Conservation (phyloP, 2,113 vertebrate genomes). For the Scomber colias region DNA sequence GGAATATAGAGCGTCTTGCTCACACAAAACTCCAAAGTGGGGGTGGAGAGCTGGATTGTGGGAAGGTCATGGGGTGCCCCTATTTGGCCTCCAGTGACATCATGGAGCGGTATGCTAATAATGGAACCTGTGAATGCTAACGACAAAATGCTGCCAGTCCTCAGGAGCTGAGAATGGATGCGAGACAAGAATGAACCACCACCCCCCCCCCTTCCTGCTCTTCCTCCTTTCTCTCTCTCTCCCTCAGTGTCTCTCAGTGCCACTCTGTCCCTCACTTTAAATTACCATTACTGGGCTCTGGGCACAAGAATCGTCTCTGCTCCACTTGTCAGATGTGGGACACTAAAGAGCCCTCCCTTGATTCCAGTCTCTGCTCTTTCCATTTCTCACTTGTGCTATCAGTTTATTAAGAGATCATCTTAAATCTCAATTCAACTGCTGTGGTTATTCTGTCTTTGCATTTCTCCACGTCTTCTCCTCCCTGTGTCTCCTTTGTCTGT, state of each 20-base stretch:
- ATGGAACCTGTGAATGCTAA: slow-evolving; percentile 72
- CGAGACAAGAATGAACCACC: slow-evolving; percentile 48
- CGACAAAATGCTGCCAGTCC: slow-evolving; percentile 57
- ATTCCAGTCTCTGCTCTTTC: slow-evolving; percentile 24
- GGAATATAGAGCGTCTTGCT: slow-evolving; percentile 60
- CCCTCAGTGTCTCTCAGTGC: slow-evolving; percentile 44
- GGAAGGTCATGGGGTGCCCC: slow-evolving; percentile 78
- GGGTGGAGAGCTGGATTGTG: slow-evolving; percentile 69
- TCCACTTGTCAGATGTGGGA: slow-evolving; percentile 80
- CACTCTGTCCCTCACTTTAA: slow-evolving; percentile 75
- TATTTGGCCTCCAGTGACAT: slow-evolving; percentile 77
- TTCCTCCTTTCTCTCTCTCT: slow-evolving; percentile 15
- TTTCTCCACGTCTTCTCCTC: neutral
- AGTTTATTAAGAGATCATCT: slow-evolving; percentile 49
- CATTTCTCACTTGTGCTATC: slow-evolving; percentile 28
- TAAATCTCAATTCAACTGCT: slow-evolving; percentile 36
- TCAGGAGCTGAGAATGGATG: slow-evolving; percentile 53
- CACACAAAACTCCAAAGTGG: slow-evolving; percentile 70
- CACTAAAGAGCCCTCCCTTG: slow-evolving; percentile 57
- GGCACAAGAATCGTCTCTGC: slow-evolving; percentile 73
- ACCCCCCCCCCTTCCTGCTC: slow-evolving; percentile 21
- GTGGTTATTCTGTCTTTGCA: slow-evolving; percentile 7
- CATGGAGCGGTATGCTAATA: slow-evolving; percentile 75
- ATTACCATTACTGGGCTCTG: slow-evolving; percentile 74
- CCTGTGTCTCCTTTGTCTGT: neutral